These are phyloP conservation scores for Artemisiospiza belli DNA, from an alignment of 2,113 vertebrate species.

Conservation along the genomic window DNA sequence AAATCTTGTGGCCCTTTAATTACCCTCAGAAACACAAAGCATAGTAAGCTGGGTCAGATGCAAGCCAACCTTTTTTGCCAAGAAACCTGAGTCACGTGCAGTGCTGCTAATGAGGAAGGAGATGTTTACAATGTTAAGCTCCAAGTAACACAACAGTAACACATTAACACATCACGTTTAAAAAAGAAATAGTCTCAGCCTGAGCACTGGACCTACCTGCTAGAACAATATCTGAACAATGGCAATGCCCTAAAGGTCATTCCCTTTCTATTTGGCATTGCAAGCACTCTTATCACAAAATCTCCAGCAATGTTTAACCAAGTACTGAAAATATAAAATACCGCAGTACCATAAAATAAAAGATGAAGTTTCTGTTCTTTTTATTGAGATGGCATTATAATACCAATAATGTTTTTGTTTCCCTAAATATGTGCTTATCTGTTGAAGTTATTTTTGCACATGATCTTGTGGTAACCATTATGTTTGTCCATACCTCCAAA, in stretches of 20 bases:
- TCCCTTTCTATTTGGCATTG: background rate
- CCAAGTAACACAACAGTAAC: background rate
- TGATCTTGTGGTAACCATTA: background rate
- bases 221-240: background rate
- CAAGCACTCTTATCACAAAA: constrained; percentile 7
- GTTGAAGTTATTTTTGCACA: background rate
- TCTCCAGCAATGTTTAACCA: constrained; percentile 50
- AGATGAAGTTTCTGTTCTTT: background rate
- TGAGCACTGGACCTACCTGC: background rate
- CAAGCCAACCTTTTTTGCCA: background rate
- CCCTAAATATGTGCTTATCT: background rate
- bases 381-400: background rate
- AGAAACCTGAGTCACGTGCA: background rate
- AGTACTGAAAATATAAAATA: background rate
- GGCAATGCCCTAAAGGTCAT: background rate
- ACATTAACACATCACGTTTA: background rate
- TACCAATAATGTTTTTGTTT: background rate
- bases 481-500: background rate
- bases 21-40: background rate
- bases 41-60: background rate
- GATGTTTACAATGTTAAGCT: constrained; percentile 7
- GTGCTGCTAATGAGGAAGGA: background rate
- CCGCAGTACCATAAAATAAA: background rate
- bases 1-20: background rate
- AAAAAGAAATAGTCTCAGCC: background rate